A percentile compares a stretch with the other conserved stretches of the same genome.
phyloP scores from a whole-genome alignment of 2,797 vertebrate species.

The Tangara arthus region DNA sequence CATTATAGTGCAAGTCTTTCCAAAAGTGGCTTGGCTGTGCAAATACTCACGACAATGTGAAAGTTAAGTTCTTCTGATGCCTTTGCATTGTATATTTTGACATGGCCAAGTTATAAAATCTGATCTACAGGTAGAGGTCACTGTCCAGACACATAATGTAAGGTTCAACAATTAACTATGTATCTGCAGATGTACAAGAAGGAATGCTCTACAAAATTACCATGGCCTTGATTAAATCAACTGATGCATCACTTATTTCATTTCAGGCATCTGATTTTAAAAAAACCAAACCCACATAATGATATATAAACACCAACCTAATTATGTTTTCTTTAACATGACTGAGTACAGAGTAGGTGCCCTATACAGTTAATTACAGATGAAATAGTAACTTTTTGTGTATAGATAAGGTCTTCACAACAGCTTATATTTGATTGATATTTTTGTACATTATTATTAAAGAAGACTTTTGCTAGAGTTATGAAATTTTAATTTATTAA shows the following conservation, averaged over 20 bases:
- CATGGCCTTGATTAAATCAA: neutral
- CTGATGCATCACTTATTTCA: neutral
- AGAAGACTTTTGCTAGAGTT: neutral
- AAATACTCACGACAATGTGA: neutral
- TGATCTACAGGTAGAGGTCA: neutral
- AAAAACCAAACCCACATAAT: accelerated
- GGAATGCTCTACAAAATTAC: neutral
- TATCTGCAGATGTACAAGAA: neutral
- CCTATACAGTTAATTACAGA: neutral
- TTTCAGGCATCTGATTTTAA: neutral
- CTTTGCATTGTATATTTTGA: neutral
- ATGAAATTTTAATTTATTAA: neutral
- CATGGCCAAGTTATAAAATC: neutral
- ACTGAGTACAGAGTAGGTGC: neutral
- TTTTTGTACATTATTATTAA: neutral
- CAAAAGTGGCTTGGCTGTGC: neutral
- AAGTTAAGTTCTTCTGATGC: neutral
- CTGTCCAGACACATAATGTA: neutral
- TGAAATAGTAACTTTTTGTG: neutral
- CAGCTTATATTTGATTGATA: neutral
- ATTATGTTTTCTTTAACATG: neutral
- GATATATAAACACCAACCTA: neutral
- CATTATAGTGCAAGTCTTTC: neutral
- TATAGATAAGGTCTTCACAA: neutral
- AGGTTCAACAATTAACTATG: neutral